Percentiles rank a stretch among this genome's conserved stretches.
phyloP scores from a whole-genome alignment of 2,797 vertebrate genomes.

The Vultur gryphus region DNA sequence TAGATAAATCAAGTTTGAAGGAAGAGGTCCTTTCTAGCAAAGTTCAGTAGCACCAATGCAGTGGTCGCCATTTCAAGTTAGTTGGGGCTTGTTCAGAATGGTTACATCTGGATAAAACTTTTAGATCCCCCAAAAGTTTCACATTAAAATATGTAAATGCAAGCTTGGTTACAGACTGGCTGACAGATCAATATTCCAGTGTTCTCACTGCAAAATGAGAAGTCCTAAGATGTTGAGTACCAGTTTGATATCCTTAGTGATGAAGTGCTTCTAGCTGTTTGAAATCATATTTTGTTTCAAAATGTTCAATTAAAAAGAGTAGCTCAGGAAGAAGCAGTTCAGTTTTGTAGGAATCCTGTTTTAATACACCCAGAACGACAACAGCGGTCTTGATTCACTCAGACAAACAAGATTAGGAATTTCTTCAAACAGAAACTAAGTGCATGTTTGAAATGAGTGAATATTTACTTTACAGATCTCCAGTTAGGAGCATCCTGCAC shows the following conservation, averaged over 20 bases:
- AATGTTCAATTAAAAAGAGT: neutral
- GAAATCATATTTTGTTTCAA: neutral
- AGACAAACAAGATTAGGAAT: neutral
- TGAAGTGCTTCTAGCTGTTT: neutral
- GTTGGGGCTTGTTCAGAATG: neutral
- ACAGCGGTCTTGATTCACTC: neutral
- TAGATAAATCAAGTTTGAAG: neutral
- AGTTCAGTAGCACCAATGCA: neutral
- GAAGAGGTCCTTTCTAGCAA: neutral
- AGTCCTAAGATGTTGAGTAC: neutral
- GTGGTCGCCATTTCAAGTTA: neutral
- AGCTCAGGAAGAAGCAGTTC: neutral
- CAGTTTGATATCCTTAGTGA: neutral
- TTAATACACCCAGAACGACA: neutral
- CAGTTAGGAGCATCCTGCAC: neutral
- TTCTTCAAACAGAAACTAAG: neutral
- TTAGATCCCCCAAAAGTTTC: no score
- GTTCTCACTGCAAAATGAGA: neutral
- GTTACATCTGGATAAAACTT: neutral
- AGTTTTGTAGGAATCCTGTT: neutral
- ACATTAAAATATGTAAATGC: neutral
- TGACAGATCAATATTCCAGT: neutral
- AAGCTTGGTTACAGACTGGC: neutral
- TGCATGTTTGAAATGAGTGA: neutral
- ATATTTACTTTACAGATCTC: neutral